Percentiles rank a stretch among this genome's conserved stretches.
These are phyloP conservation scores for Entomobrya multifasciata DNA, from an alignment of 2,888 invertebrate genomes.

Conservation along the genomic window DNA sequence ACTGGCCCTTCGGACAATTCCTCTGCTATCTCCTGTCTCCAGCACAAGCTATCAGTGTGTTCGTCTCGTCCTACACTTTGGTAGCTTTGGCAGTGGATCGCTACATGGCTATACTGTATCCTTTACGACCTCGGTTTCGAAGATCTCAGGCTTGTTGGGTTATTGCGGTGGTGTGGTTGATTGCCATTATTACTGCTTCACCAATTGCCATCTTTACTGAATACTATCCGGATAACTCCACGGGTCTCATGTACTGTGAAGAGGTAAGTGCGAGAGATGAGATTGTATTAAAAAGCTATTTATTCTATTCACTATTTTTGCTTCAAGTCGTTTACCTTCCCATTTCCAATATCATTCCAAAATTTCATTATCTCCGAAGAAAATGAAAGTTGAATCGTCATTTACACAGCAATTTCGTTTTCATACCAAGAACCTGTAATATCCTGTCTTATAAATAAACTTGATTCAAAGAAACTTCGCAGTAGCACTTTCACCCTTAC, in stretches of 20 bases:
- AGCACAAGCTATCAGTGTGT: slow-evolving; percentile 80
- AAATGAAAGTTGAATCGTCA: too few species aligned
- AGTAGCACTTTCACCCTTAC: too few species aligned
- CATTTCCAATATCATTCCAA: too few species aligned
- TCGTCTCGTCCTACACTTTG: slow-evolving; percentile 93
- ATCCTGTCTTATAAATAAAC: too few species aligned
- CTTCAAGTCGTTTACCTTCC: neutral
- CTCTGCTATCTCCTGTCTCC: slow-evolving; percentile 89
- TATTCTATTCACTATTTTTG: neutral
- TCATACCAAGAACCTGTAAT: too few species aligned
- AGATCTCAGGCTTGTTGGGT: slow-evolving; percentile 86
- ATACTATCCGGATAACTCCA: slow-evolving; percentile 80
- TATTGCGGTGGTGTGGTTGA: slow-evolving; percentile 90
- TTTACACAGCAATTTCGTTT: too few species aligned
- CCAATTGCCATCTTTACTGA: slow-evolving; percentile 91
- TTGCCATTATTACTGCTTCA: slow-evolving; percentile 85
- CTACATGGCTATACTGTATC: slow-evolving; percentile 94
- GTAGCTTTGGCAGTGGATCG: slow-evolving; percentile 95
- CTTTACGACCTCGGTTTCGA: slow-evolving; percentile 90
- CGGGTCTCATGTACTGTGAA: slow-evolving; percentile 69
- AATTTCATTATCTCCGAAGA: too few species aligned
- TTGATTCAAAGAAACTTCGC: too few species aligned
- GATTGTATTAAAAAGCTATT: too few species aligned
- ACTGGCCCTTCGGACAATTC: slow-evolving; percentile 93
- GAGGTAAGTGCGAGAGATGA: slow-evolving; percentile 76